Evolutionary conservation across 2,888 invertebrate genomes (phyloP), one percentile per base, ranked within the genome.

Genomic region (Ophion costatus): DNA sequence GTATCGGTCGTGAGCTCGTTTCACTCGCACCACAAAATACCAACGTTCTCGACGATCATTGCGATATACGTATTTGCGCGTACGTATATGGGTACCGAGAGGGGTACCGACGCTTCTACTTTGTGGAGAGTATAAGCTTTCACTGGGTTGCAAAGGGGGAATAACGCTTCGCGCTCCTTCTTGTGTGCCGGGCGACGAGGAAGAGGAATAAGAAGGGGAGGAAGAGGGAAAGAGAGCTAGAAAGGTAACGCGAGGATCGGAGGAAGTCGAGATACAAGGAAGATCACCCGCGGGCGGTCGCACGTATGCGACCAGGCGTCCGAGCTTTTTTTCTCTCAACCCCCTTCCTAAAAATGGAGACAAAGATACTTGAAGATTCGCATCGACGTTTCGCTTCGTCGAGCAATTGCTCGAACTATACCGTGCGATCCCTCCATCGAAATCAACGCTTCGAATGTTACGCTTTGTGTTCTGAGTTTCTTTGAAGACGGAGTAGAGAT

Each of bases 101-200:
- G 64, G 66, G 56, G 57, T 38, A 73, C 75, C 22, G 76, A 67
- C 45, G 79, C 67, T 82, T 85, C 79, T 85, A 85, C 85, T 85
- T 85, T 85, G 85, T 85, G 85, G 80, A 76, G 64, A 69, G 85
- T 85, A 80, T 85, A 85, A 82, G 85, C 85, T 85, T 85, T 82
- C 82, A 85, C 85, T 85, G 85, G 73, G 76, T 73, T 85, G 82
- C 80, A 85, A 85, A 85, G 84, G 66, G 66, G 71, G 75, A 82
- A 76, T 69, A 71, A 59, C 61, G 38, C 73, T n/a, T 38, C n/a
- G 79, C 82, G 75, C 74, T 66, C 70, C 61, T 51, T 57, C 57
- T 69, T 66, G 45, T 51, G 29, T 24, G 67, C 61, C 42, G 22
- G 51, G 22, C 22, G 9, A 61, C 33, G 56, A 67, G 75, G 29